Evolutionary conservation across 2,113 vertebrate genomes (phyloP).

Genomic region (Lota lota): DNA sequence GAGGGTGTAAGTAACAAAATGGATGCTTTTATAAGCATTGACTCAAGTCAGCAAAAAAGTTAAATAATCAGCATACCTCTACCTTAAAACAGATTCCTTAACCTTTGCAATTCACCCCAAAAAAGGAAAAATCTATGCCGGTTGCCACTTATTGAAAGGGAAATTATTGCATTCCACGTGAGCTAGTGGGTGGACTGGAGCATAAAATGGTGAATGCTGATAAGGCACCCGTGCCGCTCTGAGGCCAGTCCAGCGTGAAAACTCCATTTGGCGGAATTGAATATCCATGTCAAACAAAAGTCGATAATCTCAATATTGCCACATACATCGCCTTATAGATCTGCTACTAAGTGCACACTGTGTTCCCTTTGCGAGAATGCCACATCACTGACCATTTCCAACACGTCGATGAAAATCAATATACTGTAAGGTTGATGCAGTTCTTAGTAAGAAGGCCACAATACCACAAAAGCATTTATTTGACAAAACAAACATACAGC

Average conservation of each 20-base stretch:
- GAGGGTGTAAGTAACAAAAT: neutral
- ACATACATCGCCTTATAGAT: slow-evolving; percentile 13
- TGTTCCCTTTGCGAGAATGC: slow-evolving; percentile 3
- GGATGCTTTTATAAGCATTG: neutral
- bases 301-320: slow-evolving; percentile 34
- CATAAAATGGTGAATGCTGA: slow-evolving; percentile 14
- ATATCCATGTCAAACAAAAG: slow-evolving; percentile 13
- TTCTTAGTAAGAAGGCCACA: too few relatives aligned
- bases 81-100: slow-evolving; percentile 36
- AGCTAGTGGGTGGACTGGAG: slow-evolving; percentile 22
- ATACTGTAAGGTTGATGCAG: too few relatives aligned
- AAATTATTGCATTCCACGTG: slow-evolving; percentile 14
- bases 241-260: slow-evolving; percentile 39
- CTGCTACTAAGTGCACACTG: slow-evolving; percentile 21
- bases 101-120: slow-evolving; percentile 27
- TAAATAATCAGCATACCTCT: slow-evolving; percentile 15
- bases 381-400: too few relatives aligned
- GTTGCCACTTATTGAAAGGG: slow-evolving; percentile 33
- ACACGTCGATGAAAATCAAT: too few relatives aligned
- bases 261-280: slow-evolving; percentile 37
- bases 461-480: too few relatives aligned
- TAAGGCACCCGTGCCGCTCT: slow-evolving; percentile 11
- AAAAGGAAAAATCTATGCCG: slow-evolving; percentile 34
- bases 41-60: neutral
- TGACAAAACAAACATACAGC: too few relatives aligned